Conservation (phyloP, 1,140 invertebrate genomes). For the Catajapyx aquilonaris region DNA sequence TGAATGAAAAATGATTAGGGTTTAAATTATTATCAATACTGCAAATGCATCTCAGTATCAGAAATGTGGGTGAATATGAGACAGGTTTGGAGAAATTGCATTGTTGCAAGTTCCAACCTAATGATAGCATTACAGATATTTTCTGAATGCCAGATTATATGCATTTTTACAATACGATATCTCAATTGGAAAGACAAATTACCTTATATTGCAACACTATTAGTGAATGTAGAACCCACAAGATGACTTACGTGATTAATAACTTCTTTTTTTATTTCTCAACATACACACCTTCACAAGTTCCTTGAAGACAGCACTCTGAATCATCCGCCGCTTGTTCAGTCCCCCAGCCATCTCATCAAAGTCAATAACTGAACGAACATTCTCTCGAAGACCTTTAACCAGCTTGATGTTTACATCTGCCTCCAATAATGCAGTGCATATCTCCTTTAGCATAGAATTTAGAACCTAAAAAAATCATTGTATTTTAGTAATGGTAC, state of each 20-base stretch:
- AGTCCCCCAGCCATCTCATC: conserved; percentile 99
- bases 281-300: conserved; percentile 61
- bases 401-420: conserved; percentile 98
- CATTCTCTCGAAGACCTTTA: conserved; percentile 93
- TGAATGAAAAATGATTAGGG: too few relatives aligned
- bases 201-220: too few relatives aligned
- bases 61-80: too few relatives aligned
- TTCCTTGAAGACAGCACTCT: conserved; percentile 96
- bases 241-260: too few relatives aligned
- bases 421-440: conserved; percentile 87
- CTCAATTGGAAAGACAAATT: too few relatives aligned
- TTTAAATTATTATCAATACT: too few relatives aligned
- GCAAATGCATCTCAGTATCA: too few relatives aligned
- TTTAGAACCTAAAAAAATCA: conserved; percentile 65
- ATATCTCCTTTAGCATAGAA: conserved; percentile 99
- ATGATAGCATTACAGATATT: not conserved
- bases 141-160: too few relatives aligned
- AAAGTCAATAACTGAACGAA: conserved; percentile 93
- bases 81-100: too few relatives aligned
- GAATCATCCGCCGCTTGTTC: conserved; percentile 96
- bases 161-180: too few relatives aligned
- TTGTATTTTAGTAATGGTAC: conserved; percentile 6
- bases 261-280: too few relatives aligned
- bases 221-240: too few relatives aligned
- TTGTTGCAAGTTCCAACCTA: not conserved